Base-by-base conservation (phyloP, 2,113 vertebrate species). In the Campylomormyrus numenius region DNA sequence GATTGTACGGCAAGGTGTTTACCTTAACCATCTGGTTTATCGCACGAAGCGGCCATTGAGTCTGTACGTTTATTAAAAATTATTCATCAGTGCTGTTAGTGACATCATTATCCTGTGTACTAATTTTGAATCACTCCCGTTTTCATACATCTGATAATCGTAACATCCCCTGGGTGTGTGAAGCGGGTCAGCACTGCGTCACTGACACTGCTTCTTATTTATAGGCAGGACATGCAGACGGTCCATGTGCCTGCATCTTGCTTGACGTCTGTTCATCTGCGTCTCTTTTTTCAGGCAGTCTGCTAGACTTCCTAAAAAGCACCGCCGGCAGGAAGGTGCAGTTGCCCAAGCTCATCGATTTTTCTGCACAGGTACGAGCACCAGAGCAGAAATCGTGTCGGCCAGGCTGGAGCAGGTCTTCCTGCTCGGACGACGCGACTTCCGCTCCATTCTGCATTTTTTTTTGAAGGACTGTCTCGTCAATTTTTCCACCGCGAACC, bases 231-330 rank as follows among this genome's bases (percentile, higher is more conserved):
- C 24, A 1, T 7, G 3, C 52, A 19, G 10, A 11, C 3, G 3
- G n/a, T 31, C 10, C 62, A 13, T 31, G 17, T 19, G 74, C 15
- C 39, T 42, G 80, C 3, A 11, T 85, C 2, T n/a, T 48, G 45
- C 3, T n/a, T 8, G 5, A 48, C 1, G 13, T 46, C 7, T 7
- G 5, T 50, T 87, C 3, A 35, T 31, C 93, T 80, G 62, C 90
- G 49, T 91, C 85, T 39, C 90, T 15, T 53, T 21, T 89, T 49
- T 88, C 90, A 99, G 98, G 98, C 70, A 99, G 98, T 89, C 95
- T 99, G 87, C 94, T 99, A 92, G 98, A 99, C 94, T 99, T 99
- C 94, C 94, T 99, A 91, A 99, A 99, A 94, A 98, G 97, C 0
- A 94, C 96, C 0, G 92, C 93, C 84, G 98, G 98, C 21, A 93